phyloP scores from a whole-genome alignment of 2,888 invertebrate genomes.

The Drosophila monieri region DNA sequence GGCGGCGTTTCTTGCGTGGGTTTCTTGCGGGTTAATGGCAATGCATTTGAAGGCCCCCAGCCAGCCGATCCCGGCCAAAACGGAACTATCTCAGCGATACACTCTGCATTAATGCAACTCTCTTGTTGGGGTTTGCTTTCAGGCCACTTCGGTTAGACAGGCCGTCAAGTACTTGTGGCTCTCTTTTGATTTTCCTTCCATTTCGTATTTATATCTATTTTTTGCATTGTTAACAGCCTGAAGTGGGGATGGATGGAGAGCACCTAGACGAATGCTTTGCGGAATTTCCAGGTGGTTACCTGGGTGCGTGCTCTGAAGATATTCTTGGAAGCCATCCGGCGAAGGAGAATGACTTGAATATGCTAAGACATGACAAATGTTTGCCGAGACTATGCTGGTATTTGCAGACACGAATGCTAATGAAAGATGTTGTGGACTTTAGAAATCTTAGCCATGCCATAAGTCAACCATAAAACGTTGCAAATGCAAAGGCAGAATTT shows the following conservation, averaged over 20 bases:
- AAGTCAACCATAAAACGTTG: slow-evolving; percentile 14
- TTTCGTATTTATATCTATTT: slow-evolving; percentile 19
- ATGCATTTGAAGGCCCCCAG: slow-evolving; percentile 26
- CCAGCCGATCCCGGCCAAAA: slow-evolving; percentile 55
- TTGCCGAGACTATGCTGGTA: slow-evolving; percentile 16
- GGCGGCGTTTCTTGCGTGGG: slow-evolving; percentile 58
- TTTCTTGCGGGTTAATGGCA: slow-evolving; percentile 53
- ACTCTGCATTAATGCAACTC: slow-evolving; percentile 60
- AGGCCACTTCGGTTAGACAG: slow-evolving; percentile 54
- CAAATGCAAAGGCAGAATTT: neutral
- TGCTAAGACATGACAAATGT: slow-evolving; percentile 44
- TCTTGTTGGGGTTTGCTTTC: slow-evolving; percentile 44
- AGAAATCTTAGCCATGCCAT: neutral
- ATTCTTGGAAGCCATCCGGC: slow-evolving; percentile 60
- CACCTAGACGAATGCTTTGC: slow-evolving; percentile 36
- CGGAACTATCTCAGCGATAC: slow-evolving; percentile 60
- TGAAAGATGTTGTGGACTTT: slow-evolving; percentile 7
- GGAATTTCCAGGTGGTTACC: slow-evolving; percentile 66
- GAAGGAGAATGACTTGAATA: slow-evolving; percentile 30
- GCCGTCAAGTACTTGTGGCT: slow-evolving; percentile 21
- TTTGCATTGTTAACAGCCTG: slow-evolving; percentile 28
- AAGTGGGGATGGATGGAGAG: slow-evolving; percentile 20
- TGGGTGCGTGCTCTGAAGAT: slow-evolving; percentile 60
- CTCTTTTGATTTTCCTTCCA: slow-evolving; percentile 5
- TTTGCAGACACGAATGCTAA: slow-evolving; percentile 31